A percentile compares a stretch with the other conserved stretches of the same genome.
Evolutionary conservation across 2,888 invertebrate genomes (phyloP).

Genomic region (Synergus laeviventris): DNA sequence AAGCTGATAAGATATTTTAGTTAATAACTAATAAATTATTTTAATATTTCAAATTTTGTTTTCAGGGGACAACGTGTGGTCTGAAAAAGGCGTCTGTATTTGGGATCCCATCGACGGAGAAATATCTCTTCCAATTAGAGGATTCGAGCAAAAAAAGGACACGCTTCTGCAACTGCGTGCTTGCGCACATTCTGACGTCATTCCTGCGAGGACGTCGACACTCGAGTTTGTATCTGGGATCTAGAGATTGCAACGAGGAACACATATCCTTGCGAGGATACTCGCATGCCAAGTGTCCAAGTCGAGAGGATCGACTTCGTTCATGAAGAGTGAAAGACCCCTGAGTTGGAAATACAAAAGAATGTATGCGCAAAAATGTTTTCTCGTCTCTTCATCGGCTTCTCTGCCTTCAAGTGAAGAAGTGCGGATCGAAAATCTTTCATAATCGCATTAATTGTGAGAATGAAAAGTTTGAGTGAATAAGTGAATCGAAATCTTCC

Average conservation of each 20-base stretch:
- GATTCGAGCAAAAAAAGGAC: conserved; percentile 24
- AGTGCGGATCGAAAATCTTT: conserved; percentile 31
- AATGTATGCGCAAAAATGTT: background rate
- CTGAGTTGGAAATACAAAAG: conserved; percentile 34
- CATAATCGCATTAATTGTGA: conserved; percentile 10
- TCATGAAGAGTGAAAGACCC: conserved; percentile 29
- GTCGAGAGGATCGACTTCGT: background rate
- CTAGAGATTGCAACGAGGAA: conserved; percentile 1
- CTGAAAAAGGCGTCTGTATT: conserved; percentile 18
- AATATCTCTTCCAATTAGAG: conserved; percentile 21
- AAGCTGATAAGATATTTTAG: background rate
- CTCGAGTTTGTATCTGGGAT: conserved; percentile 4
- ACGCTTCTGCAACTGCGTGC: conserved; percentile 30
- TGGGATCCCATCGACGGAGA: conserved; percentile 8
- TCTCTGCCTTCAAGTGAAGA: background rate
- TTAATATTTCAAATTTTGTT: background rate
- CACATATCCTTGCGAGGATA: conserved; percentile 31
- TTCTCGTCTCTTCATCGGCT: background rate
- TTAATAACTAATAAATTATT: too few species aligned
- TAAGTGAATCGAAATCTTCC: background rate
- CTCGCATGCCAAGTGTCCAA: background rate
- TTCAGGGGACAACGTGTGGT: conserved; percentile 19
- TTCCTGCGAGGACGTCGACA: conserved; percentile 35
- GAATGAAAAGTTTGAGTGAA: conserved; percentile 19
- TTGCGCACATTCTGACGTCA: conserved; percentile 38